Conservation (phyloP, 2,888 invertebrate species). For the Tachina lurida region DNA sequence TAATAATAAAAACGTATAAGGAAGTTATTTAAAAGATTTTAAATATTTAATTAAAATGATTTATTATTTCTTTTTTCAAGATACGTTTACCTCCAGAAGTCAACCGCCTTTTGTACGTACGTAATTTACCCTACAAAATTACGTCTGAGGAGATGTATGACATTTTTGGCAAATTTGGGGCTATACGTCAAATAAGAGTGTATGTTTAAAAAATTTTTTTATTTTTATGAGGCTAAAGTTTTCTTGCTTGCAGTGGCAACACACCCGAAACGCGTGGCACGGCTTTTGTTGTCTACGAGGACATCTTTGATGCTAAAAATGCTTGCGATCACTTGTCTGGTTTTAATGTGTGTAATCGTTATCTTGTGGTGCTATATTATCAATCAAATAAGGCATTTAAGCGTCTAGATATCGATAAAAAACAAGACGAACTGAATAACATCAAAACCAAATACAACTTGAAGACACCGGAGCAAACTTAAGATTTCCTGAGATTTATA, state of each 20-base stretch:
- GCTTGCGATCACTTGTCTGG: constrained; percentile 99
- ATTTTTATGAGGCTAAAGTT: neutral
- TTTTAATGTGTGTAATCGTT: constrained; percentile 99
- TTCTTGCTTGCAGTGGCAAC: constrained; percentile 88
- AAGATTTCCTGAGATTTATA: constrained; percentile 2
- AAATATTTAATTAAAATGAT: neutral
- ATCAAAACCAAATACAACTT: constrained; percentile 97
- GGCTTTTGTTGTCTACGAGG: constrained; percentile 99
- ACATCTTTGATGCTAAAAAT: constrained; percentile 99
- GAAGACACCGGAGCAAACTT: constrained; percentile 82
- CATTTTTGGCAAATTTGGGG: constrained; percentile 99
- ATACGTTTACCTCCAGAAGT: constrained; percentile 99
- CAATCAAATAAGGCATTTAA: constrained; percentile 98
- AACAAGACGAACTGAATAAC: constrained; percentile 97
- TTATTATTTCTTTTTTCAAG: constrained; percentile 83
- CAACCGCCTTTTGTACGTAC: constrained; percentile 96
- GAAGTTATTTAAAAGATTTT: neutral
- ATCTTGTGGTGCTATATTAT: constrained; percentile 99
- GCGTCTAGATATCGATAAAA: constrained; percentile 96
- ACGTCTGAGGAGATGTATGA: constrained; percentile 99
- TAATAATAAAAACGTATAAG: neutral
- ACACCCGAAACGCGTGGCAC: constrained; percentile 99
- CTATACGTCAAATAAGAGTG: constrained; percentile 99
- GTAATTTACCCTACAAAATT: constrained; percentile 99
- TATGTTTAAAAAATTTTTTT: constrained; percentile 84